Conservation (phyloP, 2,113 vertebrate species). For the Macroglossus sobrinus region DNA sequence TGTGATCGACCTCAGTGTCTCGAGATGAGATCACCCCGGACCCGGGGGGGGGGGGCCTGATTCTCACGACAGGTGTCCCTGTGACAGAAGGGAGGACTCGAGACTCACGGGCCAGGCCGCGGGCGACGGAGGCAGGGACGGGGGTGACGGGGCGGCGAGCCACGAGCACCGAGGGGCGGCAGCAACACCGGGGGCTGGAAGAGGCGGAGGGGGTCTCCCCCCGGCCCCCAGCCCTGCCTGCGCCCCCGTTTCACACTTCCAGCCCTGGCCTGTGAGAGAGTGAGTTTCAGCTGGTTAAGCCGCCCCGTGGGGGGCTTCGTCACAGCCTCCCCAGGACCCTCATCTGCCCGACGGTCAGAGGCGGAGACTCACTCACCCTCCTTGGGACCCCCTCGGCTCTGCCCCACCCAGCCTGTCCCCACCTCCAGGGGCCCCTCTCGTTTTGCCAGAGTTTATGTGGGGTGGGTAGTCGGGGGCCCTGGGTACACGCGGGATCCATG, state of each 20-base stretch:
- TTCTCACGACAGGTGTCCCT: not conserved
- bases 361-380: accelerated
- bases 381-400: accelerated
- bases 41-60: not conserved
- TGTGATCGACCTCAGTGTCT: not conserved
- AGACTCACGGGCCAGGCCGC: not conserved
- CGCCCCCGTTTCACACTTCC: not conserved
- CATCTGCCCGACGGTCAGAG: accelerated
- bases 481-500: accelerated
- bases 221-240: not conserved
- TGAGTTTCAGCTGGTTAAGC: accelerated
- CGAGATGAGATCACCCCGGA: not conserved
- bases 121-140: no score
- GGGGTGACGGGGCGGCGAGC: accelerated
- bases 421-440: not conserved
- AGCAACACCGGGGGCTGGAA: accelerated
- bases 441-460: not conserved
- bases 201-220: not conserved
- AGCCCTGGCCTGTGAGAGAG: not conserved
- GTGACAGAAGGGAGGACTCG: not conserved
- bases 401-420: not conserved
- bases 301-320: not conserved
- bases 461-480: not conserved
- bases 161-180: accelerated
- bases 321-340: not conserved